Base-by-base conservation (phyloP, 2,113 vertebrate species). In the Ctenomys sociabilis region DNA sequence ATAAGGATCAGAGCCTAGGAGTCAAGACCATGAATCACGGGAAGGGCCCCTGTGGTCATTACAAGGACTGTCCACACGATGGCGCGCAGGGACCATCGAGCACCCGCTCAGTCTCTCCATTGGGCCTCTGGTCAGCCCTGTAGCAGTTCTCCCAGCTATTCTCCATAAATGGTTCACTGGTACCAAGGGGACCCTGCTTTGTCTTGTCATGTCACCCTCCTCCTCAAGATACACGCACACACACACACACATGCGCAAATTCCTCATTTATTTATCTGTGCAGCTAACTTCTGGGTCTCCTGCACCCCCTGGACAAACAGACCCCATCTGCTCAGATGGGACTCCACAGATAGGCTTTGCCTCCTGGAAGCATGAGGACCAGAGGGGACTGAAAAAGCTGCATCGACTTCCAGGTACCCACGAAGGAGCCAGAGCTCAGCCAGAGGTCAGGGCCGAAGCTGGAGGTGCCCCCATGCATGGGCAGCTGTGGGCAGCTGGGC, bases 41-140 rank as follows among this genome's bases (percentile, higher is more conserved):
- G 28, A 8, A 45, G 13, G 24, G 40, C 0, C 17, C 85, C n/a
- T 49, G 57, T 80, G 54, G 81, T 66, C 61, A 95, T 96, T 91
- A 90, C 73, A 81, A 0, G 11, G 0, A 45, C 1, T 81, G 32
- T 26, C 78, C 97, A 97, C 97, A 96, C 57, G 97, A 97, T 98
- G 97, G 97, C 97, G 88, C 97, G 73, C 19, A 80, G 97, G 97
- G 93, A 93, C 97, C 96, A 90, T n/a, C 40, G 49, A 96, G 97
- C 82, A 3, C 49, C 26, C 1, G 90, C 19, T n/a, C 30, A 3
- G 1, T 16, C 2, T 4, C 0, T 73, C 13, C 30, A 7, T 3
- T 0, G 70, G 64, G 13, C 10, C 12, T 54, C 66, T 49, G 19
- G 45, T 85, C 52, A 10, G 0, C 6, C 49, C 4, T 37, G 21